These are phyloP conservation scores for Drosophila rufa DNA, from an alignment of 1,140 invertebrate genomes.

Conservation along the genomic window DNA sequence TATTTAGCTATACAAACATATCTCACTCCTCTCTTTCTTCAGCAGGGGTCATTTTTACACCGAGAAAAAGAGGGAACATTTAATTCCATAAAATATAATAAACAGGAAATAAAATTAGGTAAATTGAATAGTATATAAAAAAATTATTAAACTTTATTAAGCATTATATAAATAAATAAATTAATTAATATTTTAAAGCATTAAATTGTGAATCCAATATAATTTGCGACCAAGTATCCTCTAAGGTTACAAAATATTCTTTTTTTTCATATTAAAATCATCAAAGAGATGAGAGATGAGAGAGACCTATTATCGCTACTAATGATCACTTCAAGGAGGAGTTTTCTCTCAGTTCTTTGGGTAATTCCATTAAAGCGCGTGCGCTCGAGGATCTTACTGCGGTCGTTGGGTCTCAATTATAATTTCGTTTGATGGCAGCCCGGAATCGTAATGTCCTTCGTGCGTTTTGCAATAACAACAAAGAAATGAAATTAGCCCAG, in stretches of 20 bases:
- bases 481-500: conserved; percentile 78
- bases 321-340: no score
- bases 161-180: no score
- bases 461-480: conserved; percentile 77
- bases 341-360: neutral
- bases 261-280: no score
- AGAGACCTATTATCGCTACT: no score
- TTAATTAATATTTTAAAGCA: no score
- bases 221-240: no score
- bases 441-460: conserved; percentile 49
- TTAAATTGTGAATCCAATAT: no score
- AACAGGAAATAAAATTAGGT: no score
- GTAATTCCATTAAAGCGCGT: conserved; percentile 68
- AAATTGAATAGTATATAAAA: neutral
- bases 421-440: conserved; percentile 61
- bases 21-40: neutral
- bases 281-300: no score
- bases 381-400: conserved; percentile 67
- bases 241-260: no score
- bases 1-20: conserved; percentile 62
- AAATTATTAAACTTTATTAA: no score
- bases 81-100: neutral
- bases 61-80: neutral
- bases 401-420: conserved; percentile 68
- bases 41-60: conserved; percentile 15